phyloP scores from a whole-genome alignment of 2,797 vertebrate genomes.

The Zalophus californianus region DNA sequence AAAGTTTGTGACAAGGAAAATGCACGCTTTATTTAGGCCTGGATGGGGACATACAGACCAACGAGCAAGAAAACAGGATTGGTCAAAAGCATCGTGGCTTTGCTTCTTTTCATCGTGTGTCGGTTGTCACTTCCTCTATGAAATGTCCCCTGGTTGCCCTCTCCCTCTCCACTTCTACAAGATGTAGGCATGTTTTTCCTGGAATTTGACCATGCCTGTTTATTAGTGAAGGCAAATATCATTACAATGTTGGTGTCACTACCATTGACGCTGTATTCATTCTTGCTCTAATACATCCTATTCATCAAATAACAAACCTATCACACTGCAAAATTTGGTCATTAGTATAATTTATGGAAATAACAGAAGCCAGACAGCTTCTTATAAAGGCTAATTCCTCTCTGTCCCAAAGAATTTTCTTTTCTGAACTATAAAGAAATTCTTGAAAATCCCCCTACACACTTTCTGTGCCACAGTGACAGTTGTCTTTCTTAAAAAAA shows the following conservation, averaged over 20 bases:
- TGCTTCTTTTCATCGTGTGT: neutral
- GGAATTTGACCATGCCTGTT: neutral
- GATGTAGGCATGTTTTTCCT: neutral
- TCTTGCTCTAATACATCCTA: neutral
- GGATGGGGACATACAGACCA: neutral
- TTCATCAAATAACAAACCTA: neutral
- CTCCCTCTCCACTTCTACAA: neutral
- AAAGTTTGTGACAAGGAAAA: neutral
- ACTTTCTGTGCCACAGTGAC: neutral
- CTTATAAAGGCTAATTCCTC: neutral
- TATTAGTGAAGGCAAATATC: neutral
- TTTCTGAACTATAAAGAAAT: neutral
- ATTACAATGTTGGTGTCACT: neutral
- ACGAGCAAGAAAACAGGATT: neutral
- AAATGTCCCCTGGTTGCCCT: neutral
- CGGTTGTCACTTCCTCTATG: neutral
- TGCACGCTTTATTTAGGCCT: neutral
- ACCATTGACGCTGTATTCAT: neutral
- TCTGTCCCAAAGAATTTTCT: neutral
- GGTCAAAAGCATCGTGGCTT: neutral
- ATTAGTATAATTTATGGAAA: constrained; percentile 30
- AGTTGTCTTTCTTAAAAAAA: neutral
- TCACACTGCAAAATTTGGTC: neutral
- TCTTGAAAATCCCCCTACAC: neutral
- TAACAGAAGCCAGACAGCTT: neutral